A percentile compares a stretch with the other conserved stretches of the same genome.
Conservation (phyloP, 2,888 invertebrate species). For the Conistra vaccinii region DNA sequence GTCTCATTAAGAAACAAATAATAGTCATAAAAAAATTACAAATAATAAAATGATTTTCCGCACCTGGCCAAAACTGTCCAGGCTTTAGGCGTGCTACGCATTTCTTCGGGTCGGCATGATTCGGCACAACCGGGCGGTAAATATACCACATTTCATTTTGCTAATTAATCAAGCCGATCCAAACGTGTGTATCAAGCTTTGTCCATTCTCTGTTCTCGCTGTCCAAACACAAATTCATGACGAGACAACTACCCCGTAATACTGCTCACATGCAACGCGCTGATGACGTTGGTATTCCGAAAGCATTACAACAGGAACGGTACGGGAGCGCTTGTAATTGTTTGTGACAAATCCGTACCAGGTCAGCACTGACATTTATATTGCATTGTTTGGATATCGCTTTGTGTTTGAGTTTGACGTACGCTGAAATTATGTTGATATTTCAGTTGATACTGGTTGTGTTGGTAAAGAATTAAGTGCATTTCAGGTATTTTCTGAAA, state of each 20-base stretch:
- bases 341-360: constrained; percentile 46
- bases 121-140: too few species aligned
- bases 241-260: background rate
- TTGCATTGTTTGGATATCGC: constrained; percentile 26
- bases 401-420: constrained; percentile 24
- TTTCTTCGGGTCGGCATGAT: too few species aligned
- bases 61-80: too few species aligned
- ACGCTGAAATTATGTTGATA: background rate
- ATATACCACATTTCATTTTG: background rate
- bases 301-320: constrained; percentile 7
- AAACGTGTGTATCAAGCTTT: background rate
- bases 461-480: background rate
- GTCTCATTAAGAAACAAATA: background rate
- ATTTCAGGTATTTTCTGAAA: background rate
- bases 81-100: background rate
- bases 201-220: background rate
- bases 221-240: background rate
- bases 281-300: constrained; percentile 8
- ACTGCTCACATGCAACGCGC: constrained; percentile 1
- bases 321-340: constrained; percentile 25
- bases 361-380: constrained; percentile 28
- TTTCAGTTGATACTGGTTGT: background rate
- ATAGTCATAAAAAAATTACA: background rate
- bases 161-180: too few species aligned
- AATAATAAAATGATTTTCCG: background rate